Evolutionary conservation across 2,797 vertebrate genomes (phyloP).

Genomic region (Schizothorax lantsangensis): DNA sequence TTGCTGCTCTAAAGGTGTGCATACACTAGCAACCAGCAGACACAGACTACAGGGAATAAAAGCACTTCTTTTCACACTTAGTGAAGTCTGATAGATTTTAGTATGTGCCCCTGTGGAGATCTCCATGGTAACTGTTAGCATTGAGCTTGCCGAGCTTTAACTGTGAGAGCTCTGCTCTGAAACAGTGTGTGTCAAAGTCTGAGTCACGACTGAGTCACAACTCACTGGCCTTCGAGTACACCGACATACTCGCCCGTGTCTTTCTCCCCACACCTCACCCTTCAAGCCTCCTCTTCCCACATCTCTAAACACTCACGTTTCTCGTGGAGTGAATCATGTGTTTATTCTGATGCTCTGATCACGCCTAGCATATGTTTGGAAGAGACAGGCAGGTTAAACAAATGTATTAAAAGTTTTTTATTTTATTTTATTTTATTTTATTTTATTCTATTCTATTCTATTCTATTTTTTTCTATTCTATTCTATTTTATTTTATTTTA

Average conservation of each 20-base stretch:
- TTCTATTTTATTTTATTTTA: too few relatives aligned
- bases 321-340: slow-evolving; percentile 40
- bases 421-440: too few relatives aligned
- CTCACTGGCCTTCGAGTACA: slow-evolving; percentile 48
- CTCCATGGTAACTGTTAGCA: slow-evolving; percentile 58
- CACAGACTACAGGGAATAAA: slow-evolving; percentile 26
- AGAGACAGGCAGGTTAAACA: background rate
- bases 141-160: slow-evolving; percentile 45
- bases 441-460: too few relatives aligned
- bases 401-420: background rate
- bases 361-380: background rate
- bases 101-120: slow-evolving; percentile 52
- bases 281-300: slow-evolving; percentile 30
- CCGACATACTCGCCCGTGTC: slow-evolving; percentile 23
- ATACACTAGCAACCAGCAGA: background rate
- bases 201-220: slow-evolving; percentile 59
- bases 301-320: slow-evolving; percentile 26
- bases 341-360: slow-evolving; percentile 14
- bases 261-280: slow-evolving; percentile 25
- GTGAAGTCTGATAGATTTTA: slow-evolving; percentile 52
- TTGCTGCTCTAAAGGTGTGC: background rate
- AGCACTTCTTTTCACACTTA: slow-evolving; percentile 54
- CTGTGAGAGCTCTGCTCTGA: slow-evolving; percentile 41
- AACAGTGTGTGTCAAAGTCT: slow-evolving; percentile 32
- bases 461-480: too few relatives aligned